Base-by-base conservation (phyloP, 2,888 invertebrate species). In the Vanessa cardui region DNA sequence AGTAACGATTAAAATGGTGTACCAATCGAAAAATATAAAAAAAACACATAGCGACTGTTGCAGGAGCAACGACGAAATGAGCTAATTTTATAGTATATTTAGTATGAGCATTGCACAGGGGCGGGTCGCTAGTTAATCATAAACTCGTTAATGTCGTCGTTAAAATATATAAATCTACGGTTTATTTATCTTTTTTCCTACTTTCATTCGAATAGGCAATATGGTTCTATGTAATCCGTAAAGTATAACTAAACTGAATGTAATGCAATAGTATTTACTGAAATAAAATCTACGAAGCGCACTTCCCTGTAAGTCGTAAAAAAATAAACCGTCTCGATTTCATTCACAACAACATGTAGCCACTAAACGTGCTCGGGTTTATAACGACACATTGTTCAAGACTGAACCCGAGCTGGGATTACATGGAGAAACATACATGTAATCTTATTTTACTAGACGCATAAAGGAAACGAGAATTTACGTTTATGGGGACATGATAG, bases 351-450 rank as follows among this genome's bases (percentile, higher is more conserved):
- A 54, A 54, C 31, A 16, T 31, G 52, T 56, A 39, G 12, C 39
- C 39, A 33, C 12, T 31, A 56, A 56, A 56, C 56, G 56, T 39
- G 56, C 39, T 33, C 18, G n/a, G 56, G 6, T 54, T 54, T 16
- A 39, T 9, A 56, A 56, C 56, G 18, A 56, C 18, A 16, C 56
- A 12, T 39, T 56, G 56, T 56, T 18, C 8, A 16, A 18, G 33
- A 18, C 18, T 12, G 8, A 18, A 56, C 7, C 31, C 31, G 31
- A 26, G 54, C 31, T 54, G 18, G 18, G 31, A 56, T 33, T 56
- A n/a, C n/a, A 12, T 18, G n/a, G 12, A 39, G 39, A 12, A 47
- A 56, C 47, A 18, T 31, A 31, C 33, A 31, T 16, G 52, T 54
- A 56, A 39, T 39, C 39, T 56, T 39, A 56, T 59, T 49, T 16